phyloP scores from a whole-genome alignment of 2,113 vertebrate genomes.

The Grantiella picta region DNA sequence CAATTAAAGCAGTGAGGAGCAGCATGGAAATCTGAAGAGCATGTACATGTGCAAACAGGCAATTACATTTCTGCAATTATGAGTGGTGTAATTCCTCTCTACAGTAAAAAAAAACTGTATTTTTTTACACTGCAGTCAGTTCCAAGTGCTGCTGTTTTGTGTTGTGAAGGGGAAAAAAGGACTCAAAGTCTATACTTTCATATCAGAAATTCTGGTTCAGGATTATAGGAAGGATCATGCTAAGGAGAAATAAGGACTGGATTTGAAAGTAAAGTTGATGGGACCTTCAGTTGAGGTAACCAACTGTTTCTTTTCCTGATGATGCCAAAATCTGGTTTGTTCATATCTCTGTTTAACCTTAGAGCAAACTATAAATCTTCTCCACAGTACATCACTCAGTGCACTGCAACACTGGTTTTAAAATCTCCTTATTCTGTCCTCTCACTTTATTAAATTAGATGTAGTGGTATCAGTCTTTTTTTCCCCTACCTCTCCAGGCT shows the following conservation, averaged over 20 bases:
- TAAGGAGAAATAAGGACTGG: not conserved
- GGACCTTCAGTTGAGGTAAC: not conserved
- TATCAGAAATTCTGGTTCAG: not conserved
- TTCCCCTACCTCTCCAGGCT: not conserved
- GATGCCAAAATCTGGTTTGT: not conserved
- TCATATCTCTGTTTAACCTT: not conserved
- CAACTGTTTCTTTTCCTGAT: not conserved
- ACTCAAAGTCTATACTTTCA: not conserved
- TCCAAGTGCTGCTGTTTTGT: not conserved
- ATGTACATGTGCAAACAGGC: not conserved
- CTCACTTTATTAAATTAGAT: not conserved
- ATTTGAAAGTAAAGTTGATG: not conserved
- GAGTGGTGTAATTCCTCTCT: not conserved
- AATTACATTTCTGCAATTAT: not conserved
- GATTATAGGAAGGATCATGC: not conserved
- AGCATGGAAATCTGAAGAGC: not conserved
- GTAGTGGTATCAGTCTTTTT: not conserved
- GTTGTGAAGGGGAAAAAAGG: not conserved
- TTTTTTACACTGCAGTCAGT: not conserved
- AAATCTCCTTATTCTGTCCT: not conserved
- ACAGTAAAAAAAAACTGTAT: not conserved
- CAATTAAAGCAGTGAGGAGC: not conserved
- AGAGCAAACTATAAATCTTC: not conserved
- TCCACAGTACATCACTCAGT: not conserved
- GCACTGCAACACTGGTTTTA: not conserved